Percentiles rank a stretch among this genome's conserved stretches.
Evolutionary conservation across 2,797 vertebrate species (phyloP).

Genomic region (Momotus momota): DNA sequence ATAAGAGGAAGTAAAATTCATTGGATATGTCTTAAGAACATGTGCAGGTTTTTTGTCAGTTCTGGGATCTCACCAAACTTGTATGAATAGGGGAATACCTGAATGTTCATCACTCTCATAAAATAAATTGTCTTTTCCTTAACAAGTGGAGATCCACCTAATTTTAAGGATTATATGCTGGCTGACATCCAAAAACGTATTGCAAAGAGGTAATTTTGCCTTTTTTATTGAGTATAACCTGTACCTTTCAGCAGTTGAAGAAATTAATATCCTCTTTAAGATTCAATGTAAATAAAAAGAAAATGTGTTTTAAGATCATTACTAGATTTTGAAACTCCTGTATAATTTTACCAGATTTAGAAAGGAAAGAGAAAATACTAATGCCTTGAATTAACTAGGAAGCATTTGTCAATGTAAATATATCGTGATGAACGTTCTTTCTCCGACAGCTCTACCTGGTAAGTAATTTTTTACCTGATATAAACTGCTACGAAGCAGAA

Average conservation of each 20-base stretch:
- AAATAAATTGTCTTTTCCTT: neutral
- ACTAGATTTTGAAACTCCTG: neutral
- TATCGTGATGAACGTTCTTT: neutral
- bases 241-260: neutral
- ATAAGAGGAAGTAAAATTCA: neutral
- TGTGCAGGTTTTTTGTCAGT: neutral
- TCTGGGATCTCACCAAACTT: neutral
- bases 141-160: neutral
- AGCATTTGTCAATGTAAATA: neutral
- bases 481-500: neutral
- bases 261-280: neutral
- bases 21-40: neutral
- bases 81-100: neutral
- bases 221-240: neutral
- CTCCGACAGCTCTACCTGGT: neutral
- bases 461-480: neutral
- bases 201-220: neutral
- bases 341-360: neutral
- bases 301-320: neutral
- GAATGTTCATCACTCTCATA: neutral
- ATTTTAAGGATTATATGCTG: neutral
- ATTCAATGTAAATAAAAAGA: neutral
- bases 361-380: conserved; percentile 1
- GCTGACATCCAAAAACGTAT: neutral
- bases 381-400: neutral